Base-by-base conservation (phyloP, 2,888 invertebrate genomes). In the Cremastobaeus sp. region DNA sequence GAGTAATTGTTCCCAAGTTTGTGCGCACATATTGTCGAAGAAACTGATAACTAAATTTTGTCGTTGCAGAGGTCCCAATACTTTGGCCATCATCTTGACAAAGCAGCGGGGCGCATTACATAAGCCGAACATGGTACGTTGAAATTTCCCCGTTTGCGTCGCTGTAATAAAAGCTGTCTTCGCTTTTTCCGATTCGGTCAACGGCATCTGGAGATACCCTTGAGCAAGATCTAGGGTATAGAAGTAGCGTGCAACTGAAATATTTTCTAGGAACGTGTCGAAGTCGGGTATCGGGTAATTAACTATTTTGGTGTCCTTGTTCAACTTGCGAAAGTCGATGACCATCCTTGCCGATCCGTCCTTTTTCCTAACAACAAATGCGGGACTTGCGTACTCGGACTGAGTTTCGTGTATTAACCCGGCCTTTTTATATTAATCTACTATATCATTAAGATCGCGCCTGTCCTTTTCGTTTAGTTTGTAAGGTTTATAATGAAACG, bases 51-150 rank as follows among this genome's bases (percentile, higher is more conserved):
- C 43, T 5, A 54, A 37, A 2, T 39, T 39, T 3, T 32, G 20
- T 32, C 25, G 12, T 25, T 20, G 1, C 8, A 54, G 45, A 0
- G 20, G 12, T 8, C 41, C 65, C 2, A 66, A 45, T 0, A 60
- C 52, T 5, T 39, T 17, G 14, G 28, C 20, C 55, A 59, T 64
- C 6, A 64, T 25, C 35, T 69, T 57, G 0, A 52, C 50, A 25
- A 74, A 74, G 34, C 57, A 69, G 12, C n/a, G 14, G 0, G 64
- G 68, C 1, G 25, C 25, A 25, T 25, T 25, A 8, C 25, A 25
- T 25, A 25, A 25, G 5, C 25, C 25, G 8, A 25, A 25, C 25
- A 25, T 25, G 25, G 25, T 6, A 6, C 8, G 4, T 8, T 25
- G 5, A 8, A 25, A 25, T 25, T 25, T 6, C 8, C 25, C 25